Evolutionary conservation across 1,140 invertebrate species (phyloP).

Genomic region (Pemphigus obesinymphae): DNA sequence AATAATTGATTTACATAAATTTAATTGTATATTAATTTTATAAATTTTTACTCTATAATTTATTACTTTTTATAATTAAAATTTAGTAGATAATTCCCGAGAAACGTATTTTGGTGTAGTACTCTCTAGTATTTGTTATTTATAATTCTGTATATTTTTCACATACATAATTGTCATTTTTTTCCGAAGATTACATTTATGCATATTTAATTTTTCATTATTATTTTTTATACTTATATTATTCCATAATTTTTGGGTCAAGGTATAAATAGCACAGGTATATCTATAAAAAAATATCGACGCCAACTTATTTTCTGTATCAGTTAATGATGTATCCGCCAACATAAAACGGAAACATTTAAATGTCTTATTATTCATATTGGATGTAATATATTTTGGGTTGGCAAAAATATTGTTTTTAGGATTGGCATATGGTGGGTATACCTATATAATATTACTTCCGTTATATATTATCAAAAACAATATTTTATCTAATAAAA

Average conservation of each 20-base stretch:
- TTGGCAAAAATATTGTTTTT: constrained; percentile 14
- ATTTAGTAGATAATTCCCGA: no score
- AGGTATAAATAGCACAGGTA: constrained; percentile 17
- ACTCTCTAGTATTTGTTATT: no score
- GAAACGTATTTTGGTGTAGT: no score
- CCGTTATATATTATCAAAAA: background rate
- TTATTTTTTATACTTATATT: background rate
- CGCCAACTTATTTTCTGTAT: constrained; percentile 28
- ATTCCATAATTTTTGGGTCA: constrained; percentile 10
- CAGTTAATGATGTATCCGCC: constrained; percentile 26
- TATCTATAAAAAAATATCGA: constrained; percentile 18
- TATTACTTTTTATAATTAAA: no score
- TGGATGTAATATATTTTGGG: constrained; percentile 22
- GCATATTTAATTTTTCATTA: background rate
- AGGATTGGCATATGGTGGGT: constrained; percentile 23
- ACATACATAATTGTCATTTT: background rate
- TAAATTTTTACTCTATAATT: no score
- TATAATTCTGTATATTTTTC: no score
- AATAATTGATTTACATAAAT: no score
- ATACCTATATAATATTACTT: constrained; percentile 17
- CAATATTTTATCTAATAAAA: background rate
- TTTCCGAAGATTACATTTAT: background rate
- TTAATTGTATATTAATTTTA: no score
- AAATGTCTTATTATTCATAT: constrained; percentile 21
- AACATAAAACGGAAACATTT: constrained; percentile 35